Base-by-base conservation (phyloP, 2,888 invertebrate species). In the Acronicta leporina region DNA sequence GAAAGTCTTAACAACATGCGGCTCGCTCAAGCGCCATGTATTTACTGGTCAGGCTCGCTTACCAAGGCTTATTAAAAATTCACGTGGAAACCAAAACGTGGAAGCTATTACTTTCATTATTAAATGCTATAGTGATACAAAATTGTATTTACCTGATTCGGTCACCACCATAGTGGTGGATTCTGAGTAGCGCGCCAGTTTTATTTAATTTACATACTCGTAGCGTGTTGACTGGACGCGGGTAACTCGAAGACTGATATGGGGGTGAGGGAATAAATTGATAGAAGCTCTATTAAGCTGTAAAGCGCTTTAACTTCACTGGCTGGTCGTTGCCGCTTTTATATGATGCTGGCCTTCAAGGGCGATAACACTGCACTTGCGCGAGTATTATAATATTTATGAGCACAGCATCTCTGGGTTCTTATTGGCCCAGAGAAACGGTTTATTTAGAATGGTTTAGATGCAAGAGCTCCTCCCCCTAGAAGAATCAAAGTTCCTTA, bases 141-240 rank as follows among this genome's bases (percentile, higher is more conserved):
- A 42, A 40, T 25, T 54, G 25, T 50, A 61, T 77, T 77, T 79
- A 90, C 90, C 69, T 0, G 81, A 38, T 51, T 88, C 90, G 7
- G 75, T 66, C 52, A 89, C 78, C 38, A 88, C 86, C 80, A 90
- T 77, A 0, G 88, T 87, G 13, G 87, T 87, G 0, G 88, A 81
- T 14, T 87, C 87, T 14, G 87, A 85, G 61, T 86, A 85, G 2
- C 84, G 82, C 62, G 88, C 85, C 89, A 89, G 66, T 65, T 62
- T 75, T 20, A 10, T 0, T 14, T 60, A 35, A 44, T 46, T 54
- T 45, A 41, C n/a, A 68, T 20, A 20, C 20, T 20, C 20, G 20
- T n/a, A n/a, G 35, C 88, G 86, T 80, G 81, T 80, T 73, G 25
- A 30, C 63, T 43, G 50, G 33, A 27, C 69, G 44, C 14, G 38